phyloP scores from a whole-genome alignment of 2,888 invertebrate genomes.

The Dinocampus coccinellae region DNA sequence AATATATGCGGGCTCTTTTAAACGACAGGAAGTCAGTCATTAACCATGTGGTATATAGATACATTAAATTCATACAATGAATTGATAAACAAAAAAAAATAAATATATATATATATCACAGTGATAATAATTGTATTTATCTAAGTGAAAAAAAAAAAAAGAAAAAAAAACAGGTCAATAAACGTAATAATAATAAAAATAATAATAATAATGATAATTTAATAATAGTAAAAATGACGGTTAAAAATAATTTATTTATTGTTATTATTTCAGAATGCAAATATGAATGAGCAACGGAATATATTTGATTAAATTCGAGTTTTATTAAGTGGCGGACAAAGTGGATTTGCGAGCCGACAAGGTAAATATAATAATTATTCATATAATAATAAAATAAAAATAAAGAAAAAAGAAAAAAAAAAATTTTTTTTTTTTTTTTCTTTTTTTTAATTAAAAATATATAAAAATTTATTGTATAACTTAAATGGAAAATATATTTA shows the following conservation, averaged over 20 bases:
- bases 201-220: not conserved
- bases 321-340: not conserved
- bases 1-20: not conserved
- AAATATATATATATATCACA: not conserved
- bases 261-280: not conserved
- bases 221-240: too few species aligned
- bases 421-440: not conserved
- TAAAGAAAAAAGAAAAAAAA: not conserved
- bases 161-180: too few species aligned
- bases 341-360: not conserved
- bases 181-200: not conserved
- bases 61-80: not conserved
- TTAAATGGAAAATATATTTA: too few species aligned
- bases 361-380: not conserved
- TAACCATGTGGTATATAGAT: not conserved
- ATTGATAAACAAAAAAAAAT: too few species aligned
- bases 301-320: not conserved
- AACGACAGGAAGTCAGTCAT: not conserved
- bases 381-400: too few species aligned
- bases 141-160: not conserved
- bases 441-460: too few species aligned
- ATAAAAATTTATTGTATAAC: too few species aligned
- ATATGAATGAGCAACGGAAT: slow-evolving; percentile 5
- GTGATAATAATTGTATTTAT: not conserved
- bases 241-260: not conserved